Conservation (phyloP, 2,797 vertebrate species). For the Acrocephalus scirpaceus region DNA sequence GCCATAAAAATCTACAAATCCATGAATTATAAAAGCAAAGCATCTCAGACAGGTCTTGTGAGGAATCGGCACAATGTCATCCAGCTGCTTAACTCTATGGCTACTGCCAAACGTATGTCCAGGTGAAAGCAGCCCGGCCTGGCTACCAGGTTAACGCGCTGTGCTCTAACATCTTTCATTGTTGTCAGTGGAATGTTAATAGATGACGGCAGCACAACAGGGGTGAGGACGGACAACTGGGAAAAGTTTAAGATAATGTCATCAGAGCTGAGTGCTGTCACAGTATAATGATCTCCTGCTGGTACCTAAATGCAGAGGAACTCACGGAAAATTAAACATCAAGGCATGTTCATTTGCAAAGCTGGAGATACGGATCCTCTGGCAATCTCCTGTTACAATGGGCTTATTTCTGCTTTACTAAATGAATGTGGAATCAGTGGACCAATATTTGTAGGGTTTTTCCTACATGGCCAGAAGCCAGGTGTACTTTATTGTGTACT, state of each 20-base stretch:
- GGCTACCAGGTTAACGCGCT: rapidly evolving
- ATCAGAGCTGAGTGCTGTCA: conserved; percentile 64
- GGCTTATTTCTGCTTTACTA: conserved; percentile 9
- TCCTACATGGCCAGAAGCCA: background rate
- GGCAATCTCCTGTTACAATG: conserved; percentile 19
- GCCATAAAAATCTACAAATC: background rate
- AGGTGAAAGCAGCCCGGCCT: conserved; percentile 11
- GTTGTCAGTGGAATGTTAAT: conserved; percentile 69
- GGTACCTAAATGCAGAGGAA: conserved; percentile 59
- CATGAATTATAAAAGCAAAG: background rate
- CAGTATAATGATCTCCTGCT: conserved; percentile 57
- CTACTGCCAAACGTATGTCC: background rate
- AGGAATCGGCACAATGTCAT: background rate
- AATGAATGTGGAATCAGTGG: background rate
- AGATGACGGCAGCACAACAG: conserved; percentile 54
- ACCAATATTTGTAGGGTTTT: background rate
- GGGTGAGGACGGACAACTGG: conserved; percentile 53
- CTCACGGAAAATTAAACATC: conserved; percentile 70
- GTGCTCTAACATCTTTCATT: conserved; percentile 53
- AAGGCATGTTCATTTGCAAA: conserved; percentile 63
- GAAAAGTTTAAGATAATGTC: conserved; percentile 71
- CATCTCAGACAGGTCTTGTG: background rate
- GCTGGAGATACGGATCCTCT: conserved; percentile 23
- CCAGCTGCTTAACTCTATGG: conserved; percentile 8
- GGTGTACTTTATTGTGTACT: background rate